phyloP scores from a whole-genome alignment of 2,113 vertebrate species.

The Psophia crepitans region DNA sequence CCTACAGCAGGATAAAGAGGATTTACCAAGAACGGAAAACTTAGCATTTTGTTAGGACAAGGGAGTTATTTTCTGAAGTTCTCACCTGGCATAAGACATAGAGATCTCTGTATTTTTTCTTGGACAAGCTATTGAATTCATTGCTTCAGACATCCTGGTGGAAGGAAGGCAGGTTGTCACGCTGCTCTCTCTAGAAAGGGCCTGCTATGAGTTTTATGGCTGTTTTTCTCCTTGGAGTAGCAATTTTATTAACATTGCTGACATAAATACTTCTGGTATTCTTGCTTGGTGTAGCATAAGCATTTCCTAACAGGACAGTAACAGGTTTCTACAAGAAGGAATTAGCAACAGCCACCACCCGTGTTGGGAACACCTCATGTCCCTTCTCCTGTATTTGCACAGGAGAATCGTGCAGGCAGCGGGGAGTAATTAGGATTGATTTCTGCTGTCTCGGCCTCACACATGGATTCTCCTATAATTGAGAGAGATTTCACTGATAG shows the following conservation, averaged over 20 bases:
- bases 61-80: not conserved
- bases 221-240: not conserved
- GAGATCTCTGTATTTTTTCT: not conserved
- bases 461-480: constrained; percentile 57
- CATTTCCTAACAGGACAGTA: not conserved
- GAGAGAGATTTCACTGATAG: constrained; percentile 32
- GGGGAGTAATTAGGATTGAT: constrained; percentile 65
- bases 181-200: not conserved
- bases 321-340: not conserved
- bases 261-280: not conserved
- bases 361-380: not conserved
- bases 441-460: constrained; percentile 23
- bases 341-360: not conserved
- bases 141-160: not conserved
- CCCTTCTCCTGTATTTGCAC: not conserved
- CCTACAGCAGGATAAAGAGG: not conserved
- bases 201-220: not conserved
- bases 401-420: constrained; percentile 8
- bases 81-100: not conserved
- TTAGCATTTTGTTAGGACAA: not conserved
- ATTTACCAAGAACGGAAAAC: not conserved
- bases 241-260: not conserved
- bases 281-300: not conserved
- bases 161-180: rapidly evolving
- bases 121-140: not conserved